A percentile compares a stretch with the other conserved stretches of the same genome.
Evolutionary conservation across 2,888 invertebrate genomes (phyloP).

Genomic region (Ceramica pisi): DNA sequence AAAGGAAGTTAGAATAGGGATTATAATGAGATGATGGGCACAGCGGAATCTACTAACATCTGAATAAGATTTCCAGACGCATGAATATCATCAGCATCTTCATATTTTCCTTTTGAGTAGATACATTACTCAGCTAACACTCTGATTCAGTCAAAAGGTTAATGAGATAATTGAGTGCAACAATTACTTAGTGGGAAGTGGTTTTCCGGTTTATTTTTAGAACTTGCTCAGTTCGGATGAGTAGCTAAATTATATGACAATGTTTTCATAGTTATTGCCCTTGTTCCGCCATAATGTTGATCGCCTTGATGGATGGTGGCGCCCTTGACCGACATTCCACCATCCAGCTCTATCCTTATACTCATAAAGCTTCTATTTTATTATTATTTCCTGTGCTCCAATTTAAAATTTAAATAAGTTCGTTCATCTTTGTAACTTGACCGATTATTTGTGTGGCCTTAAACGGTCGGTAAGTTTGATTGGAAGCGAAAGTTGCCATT

Average conservation of each 20-base stretch:
- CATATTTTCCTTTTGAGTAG: background rate
- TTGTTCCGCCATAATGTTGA: slow-evolving; percentile 55
- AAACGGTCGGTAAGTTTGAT: slow-evolving; percentile 11
- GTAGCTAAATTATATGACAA: slow-evolving; percentile 52
- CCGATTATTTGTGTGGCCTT: slow-evolving; percentile 23
- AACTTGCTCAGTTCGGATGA: slow-evolving; percentile 37
- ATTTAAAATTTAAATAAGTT: slow-evolving; percentile 55
- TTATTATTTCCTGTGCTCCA: slow-evolving; percentile 39
- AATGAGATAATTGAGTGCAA: slow-evolving; percentile 1
- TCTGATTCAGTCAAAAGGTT: background rate
- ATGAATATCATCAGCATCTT: background rate
- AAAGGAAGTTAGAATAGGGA: background rate
- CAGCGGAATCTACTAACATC: background rate
- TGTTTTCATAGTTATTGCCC: slow-evolving; percentile 52
- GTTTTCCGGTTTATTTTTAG: slow-evolving; percentile 19
- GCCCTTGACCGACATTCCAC: slow-evolving; percentile 63
- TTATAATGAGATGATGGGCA: background rate
- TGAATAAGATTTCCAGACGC: background rate
- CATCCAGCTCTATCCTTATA: slow-evolving; percentile 55
- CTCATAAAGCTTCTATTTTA: slow-evolving; percentile 49
- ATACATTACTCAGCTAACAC: background rate
- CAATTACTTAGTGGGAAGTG: background rate
- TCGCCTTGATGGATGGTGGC: slow-evolving; percentile 57
- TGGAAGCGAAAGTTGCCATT: slow-evolving; percentile 16
- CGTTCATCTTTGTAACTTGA: slow-evolving; percentile 42